Evolutionary conservation across 2,797 vertebrate genomes (phyloP).

Genomic region (Melanotaenia nigrans): DNA sequence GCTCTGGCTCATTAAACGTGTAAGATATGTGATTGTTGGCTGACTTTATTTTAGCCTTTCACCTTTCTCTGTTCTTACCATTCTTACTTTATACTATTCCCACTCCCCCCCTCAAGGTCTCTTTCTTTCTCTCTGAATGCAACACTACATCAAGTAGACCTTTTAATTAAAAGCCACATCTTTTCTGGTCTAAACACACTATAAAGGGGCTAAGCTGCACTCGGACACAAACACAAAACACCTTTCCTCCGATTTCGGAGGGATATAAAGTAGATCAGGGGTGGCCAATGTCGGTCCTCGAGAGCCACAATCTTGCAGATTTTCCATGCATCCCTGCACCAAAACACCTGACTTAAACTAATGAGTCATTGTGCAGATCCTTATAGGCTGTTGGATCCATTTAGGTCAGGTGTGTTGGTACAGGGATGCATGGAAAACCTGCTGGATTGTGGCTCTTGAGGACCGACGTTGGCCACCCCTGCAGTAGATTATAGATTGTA

Average conservation of each 20-base stretch:
- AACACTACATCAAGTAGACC: conserved; percentile 67
- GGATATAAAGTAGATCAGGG: background rate
- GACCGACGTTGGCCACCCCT: no score
- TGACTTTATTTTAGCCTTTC: conserved; percentile 30
- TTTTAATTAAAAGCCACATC: conserved; percentile 76
- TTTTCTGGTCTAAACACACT: conserved; percentile 42
- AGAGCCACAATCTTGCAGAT: no score
- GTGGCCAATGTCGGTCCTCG: no score
- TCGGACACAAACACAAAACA: conserved; percentile 20
- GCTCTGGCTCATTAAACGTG: conserved; percentile 57
- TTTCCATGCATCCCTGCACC: no score
- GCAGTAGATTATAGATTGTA: conserved; percentile 6
- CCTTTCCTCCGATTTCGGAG: conserved; percentile 1
- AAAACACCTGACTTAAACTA: no score
- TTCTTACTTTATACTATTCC: conserved; percentile 1
- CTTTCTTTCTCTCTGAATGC: conserved; percentile 25
- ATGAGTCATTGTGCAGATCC: no score
- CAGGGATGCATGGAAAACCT: no score
- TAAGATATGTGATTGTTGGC: conserved; percentile 40
- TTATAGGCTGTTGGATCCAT: no score
- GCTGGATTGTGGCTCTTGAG: no score
- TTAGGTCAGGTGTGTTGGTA: no score
- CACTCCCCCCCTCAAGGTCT: conserved; percentile 20
- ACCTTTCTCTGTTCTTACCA: conserved; percentile 39
- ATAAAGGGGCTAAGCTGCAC: conserved; percentile 34